Evolutionary conservation across 92 coral and sea anemone genomes (phyloP), one percentile per base, ranked within the genome.

Genomic region (Siderastrea radians): DNA sequence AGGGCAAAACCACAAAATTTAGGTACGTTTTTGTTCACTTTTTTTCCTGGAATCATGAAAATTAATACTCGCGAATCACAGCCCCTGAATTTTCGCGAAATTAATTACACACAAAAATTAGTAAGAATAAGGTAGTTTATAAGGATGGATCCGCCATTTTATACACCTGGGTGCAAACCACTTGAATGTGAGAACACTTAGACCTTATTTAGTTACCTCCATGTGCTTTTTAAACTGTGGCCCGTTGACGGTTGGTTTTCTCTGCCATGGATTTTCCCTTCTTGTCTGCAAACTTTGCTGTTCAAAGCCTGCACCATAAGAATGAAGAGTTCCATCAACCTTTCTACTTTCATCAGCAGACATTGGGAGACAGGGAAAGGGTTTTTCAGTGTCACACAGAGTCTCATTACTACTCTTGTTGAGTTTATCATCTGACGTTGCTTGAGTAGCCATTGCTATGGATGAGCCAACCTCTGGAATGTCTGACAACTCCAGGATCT

Each of bases 211-310:
- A 76, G 82, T 62, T 65, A 95, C 98, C 90, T 93, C 95, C 0
- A 90, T 79, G 38, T 91, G 83, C 67, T 87, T 83, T 72, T 93
- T 95, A 68, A 95, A 95, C 72, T 84, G 77, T 49, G 67, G 73
- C 5, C 98, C 96, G 68, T 87, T 69, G 3, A 95, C 84, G 7
- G 64, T 87, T 11, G 91, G 87, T 53, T 74, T 77, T 55, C 69
- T 61, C 15, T 14, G 59, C 87, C 62, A 72, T 4, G 38, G 10
- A 44, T 8, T 19, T 19, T 72, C 44, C 58, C 45, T 63, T 63
- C 50, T 15, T 50, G 12, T 6, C 17, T 0, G 49, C 11, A 47
- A 70, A 7, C 48, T 46, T 70, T 82, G 86, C 10, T 16, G 47
- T 6, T 71, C 54, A n/a, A 69, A 64, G 45, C 9, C 44, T 4